Base-by-base conservation (phyloP, 2,888 invertebrate genomes). In the Tenthredo notha region DNA sequence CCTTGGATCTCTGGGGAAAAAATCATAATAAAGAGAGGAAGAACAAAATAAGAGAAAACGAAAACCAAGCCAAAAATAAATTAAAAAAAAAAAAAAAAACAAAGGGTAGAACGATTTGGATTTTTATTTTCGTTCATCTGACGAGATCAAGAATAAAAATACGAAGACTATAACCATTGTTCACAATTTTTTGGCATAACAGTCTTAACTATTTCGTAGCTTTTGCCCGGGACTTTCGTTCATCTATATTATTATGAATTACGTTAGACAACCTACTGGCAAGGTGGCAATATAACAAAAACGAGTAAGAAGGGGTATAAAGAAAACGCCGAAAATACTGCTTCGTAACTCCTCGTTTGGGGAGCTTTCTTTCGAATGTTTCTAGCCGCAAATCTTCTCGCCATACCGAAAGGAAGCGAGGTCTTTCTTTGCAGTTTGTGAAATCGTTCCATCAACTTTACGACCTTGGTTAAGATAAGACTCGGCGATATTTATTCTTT, bases 191-290 rank as follows among this genome's bases (percentile, higher is more conserved):
- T 65, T 6, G 40, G 37, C 58, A 78, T 78, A 43, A 37, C 75
- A 4, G 18, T n/a, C 80, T 18, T 37, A 86, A 80, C 61, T 65
- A 82, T 47, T 70, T 18, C 72, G 77, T 65, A 83, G 29, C 65
- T 43, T 72, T 12, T 78, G 61, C 21, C 43, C 47, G 84, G 84
- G 87, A 86, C 89, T 93, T 93, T 47, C 4, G 91, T 91, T 93
- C 93, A 93, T 93, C 67, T 50, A 67, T 83, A 67, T 83, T 83
- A 67, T 83, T 83, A 83, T 83, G 83, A 83, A 93, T 93, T 93
- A 92, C 90, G 88, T 87, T 89, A 90, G 91, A 92, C 92, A 92
- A 92, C 89, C 88, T 90, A 90, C 37, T 61, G 86, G 88, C 87
- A 89, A 86, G 88, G 90, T 67, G 84, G 29, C 65, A 67, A 84